These are phyloP conservation scores for Eilema griseolum DNA, from an alignment of 2,888 invertebrate species.

Conservation along the genomic window DNA sequence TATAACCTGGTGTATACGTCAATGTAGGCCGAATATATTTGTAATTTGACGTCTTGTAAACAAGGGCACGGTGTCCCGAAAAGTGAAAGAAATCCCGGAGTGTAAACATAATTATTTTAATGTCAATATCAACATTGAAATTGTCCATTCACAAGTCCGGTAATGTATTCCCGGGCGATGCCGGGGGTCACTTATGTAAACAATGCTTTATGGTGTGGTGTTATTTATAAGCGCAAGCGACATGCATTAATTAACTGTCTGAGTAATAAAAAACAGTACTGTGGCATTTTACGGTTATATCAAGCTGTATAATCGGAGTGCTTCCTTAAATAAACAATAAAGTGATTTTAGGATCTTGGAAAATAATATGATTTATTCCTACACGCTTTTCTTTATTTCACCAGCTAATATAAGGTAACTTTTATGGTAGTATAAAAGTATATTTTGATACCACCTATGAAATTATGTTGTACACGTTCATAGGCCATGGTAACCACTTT, in stretches of 20 bases:
- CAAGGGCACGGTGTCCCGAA: conserved; percentile 27
- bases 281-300: not conserved
- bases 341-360: not conserved
- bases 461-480: too few relatives aligned
- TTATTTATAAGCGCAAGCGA: conserved; percentile 36
- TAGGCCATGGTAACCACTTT: too few relatives aligned
- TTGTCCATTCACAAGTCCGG: conserved; percentile 74
- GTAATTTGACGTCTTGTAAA: conserved; percentile 35
- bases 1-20: not conserved
- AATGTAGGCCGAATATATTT: conserved; percentile 17
- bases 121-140: conserved; percentile 76
- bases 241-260: not conserved
- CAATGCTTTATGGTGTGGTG: conserved; percentile 54
- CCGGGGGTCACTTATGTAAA: conserved; percentile 68
- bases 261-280: not conserved
- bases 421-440: too few relatives aligned
- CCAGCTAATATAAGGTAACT: too few relatives aligned
- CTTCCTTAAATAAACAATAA: not conserved
- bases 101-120: conserved; percentile 77
- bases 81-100: conserved; percentile 49
- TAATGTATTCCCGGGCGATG: conserved; percentile 72
- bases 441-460: too few relatives aligned
- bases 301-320: not conserved
- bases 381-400: too few relatives aligned
- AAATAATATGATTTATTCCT: too few relatives aligned